Evolutionary conservation across 1,140 invertebrate species (phyloP), one percentile per base, ranked within the genome.

Genomic region (Danaus melanippus): DNA sequence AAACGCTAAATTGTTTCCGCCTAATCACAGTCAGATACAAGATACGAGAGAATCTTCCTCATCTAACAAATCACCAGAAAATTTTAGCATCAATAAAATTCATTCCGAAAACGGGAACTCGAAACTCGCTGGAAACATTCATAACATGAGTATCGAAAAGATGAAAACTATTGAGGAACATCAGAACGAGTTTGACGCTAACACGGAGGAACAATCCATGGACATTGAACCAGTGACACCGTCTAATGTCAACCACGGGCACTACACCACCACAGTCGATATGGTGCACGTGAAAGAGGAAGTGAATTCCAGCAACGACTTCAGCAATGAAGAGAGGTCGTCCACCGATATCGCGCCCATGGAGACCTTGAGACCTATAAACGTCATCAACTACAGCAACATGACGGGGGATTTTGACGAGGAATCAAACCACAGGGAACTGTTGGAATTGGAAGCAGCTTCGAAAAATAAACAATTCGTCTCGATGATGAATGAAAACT

Each of bases 61-160:
- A 10, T 58, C 56, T 12, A 54, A 54, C 53, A 76, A 57, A 54
- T 62, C 60, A 21, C 69, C 74, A 47, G 79, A 79, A 69, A 70
- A 75, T 55, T 79, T 73, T 69, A 68, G 64, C 32, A 73, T 79
- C 32, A 76, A 67, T 51, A 82, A 77, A 66, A 60, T 72, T 39
- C 72, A 85, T 39, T 57, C 66, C 39, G 76, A 80, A 12, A 70
- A 59, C 40, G 53, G 12, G 39, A 67, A 79, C 3, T 45, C 47
- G 51, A 73, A 83, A 53, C 76, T 15, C 60, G 59, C 2, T 32
- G 21, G 52, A 40, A 70, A 69, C 12, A 56, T 79, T 9, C 71
- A 84, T 10, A 83, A 86, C 17, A 78, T 88, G 32, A 79, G 81
- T 12, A 84, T 88, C 46, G 86, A 89, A n/a, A 82, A 86, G 56